Percentiles rank a stretch among this genome's conserved stretches.
phyloP scores from a whole-genome alignment of 2,113 vertebrate genomes.

The Donacobius atricapilla region DNA sequence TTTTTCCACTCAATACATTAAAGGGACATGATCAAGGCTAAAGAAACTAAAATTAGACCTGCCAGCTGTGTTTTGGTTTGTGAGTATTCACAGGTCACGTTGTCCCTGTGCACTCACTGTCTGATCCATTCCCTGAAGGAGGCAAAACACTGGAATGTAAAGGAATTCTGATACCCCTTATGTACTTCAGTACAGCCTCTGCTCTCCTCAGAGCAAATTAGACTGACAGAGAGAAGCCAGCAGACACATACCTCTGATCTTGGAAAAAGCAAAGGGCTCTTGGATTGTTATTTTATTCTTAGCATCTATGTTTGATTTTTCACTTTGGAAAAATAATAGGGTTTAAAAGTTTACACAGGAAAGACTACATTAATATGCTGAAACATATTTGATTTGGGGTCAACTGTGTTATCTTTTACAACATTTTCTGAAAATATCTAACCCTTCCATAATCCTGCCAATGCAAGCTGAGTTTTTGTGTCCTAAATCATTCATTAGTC shows the following conservation, averaged over 20 bases:
- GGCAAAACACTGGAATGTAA: background rate
- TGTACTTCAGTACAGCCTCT: background rate
- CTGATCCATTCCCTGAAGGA: constrained; percentile 29
- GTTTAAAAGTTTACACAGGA: background rate
- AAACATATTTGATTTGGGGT: background rate
- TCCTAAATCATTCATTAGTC: constrained; percentile 23
- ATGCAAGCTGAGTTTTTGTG: background rate
- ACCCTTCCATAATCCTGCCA: constrained; percentile 1
- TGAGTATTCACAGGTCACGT: constrained; percentile 39
- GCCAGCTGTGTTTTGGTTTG: constrained; percentile 68
- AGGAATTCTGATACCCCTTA: constrained; percentile 14
- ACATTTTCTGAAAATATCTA: constrained; percentile 11
- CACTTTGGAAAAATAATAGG: background rate
- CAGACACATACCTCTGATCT: background rate
- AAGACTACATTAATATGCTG: background rate
- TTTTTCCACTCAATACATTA: constrained; percentile 60
- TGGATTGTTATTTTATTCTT: background rate
- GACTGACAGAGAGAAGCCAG: background rate
- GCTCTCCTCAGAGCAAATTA: background rate
- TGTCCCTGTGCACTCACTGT: constrained; percentile 18
- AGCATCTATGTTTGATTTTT: background rate
- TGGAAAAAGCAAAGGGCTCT: background rate
- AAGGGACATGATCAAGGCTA: constrained; percentile 65
- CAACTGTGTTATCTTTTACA: background rate
- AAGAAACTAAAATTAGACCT: constrained; percentile 68